Base-by-base conservation (phyloP, 2,888 invertebrate genomes). In the Thereva unica region DNA sequence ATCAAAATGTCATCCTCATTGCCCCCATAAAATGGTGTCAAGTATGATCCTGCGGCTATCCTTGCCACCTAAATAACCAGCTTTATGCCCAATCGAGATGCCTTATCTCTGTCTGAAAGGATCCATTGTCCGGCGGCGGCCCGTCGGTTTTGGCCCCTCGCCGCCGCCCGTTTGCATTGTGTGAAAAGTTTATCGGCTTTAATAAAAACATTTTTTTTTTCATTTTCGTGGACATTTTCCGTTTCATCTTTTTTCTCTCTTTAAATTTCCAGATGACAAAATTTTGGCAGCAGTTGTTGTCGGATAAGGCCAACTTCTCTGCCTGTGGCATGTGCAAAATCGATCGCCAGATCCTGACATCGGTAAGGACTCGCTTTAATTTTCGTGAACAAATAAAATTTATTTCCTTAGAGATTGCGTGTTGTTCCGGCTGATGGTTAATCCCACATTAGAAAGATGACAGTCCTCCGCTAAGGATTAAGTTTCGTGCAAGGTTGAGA, bases 301-400 rank as follows among this genome's bases (percentile, higher is more conserved):
- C 76, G 3, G 74, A 74, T 38, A 74, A 76, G 42, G 71, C 76
- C 3, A 80, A 82, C 49, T 85, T 85, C 73, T 83, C 83, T 0
- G 84, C 84, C 0, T 83, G 82, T 69, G 85, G 85, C 5, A 76
- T 85, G 64, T 85, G 85, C 64, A 78, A 78, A 9, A 78, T 85
- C 41, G 83, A 85, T 74, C 79, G 85, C 70, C 78, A 82, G 37
- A 78, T 85, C 47, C 76, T 85, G 12, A 84, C 85, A 64, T 83
- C 85, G 74, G 85, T 85, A 77, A 78, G 77, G 71, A 64, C 50
- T 50, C 50, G 1, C 23, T 61, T 50, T 61, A 49, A 61, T 61
- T 61, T 61, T 35, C 53, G 44, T 64, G 52, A 42, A 54, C 45
- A 64, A 64, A 61, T 41, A 61, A 61, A 50, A 47, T 50, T 61